Evolutionary conservation across 2,797 vertebrate species (phyloP).

Genomic region (Clarias pachynema): DNA sequence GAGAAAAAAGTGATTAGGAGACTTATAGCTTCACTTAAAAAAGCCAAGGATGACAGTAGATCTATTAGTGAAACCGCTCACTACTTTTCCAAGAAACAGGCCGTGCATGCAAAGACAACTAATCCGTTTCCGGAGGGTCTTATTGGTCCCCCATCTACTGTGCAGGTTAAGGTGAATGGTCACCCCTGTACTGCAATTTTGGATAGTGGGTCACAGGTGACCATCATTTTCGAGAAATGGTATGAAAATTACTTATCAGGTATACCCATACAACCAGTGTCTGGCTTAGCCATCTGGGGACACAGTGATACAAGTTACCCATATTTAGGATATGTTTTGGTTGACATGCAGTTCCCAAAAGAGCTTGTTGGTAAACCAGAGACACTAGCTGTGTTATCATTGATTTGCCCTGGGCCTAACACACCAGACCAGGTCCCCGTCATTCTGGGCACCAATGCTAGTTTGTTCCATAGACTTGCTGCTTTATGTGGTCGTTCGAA

Average conservation of each 20-base stretch:
- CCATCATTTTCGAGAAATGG: slow-evolving; percentile 52
- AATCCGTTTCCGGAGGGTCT: slow-evolving; percentile 34
- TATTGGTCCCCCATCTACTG: slow-evolving; percentile 12
- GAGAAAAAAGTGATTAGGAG: slow-evolving; percentile 40
- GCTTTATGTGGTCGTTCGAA: background rate
- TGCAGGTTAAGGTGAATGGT: slow-evolving; percentile 46
- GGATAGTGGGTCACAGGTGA: slow-evolving; percentile 57
- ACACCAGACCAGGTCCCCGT: slow-evolving; percentile 32
- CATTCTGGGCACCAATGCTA: slow-evolving; percentile 46
- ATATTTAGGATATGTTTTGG: slow-evolving; percentile 23
- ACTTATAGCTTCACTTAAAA: slow-evolving; percentile 12
- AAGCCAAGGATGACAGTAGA: background rate
- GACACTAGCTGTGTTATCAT: slow-evolving; percentile 28
- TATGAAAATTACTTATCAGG: slow-evolving; percentile 36
- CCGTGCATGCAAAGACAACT: background rate
- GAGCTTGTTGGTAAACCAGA: slow-evolving; percentile 9
- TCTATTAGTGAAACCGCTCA: too few relatives aligned
- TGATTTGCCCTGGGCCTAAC: slow-evolving; percentile 47
- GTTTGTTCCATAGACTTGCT: slow-evolving; percentile 5
- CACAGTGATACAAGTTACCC: slow-evolving; percentile 45
- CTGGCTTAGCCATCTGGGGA: slow-evolving; percentile 46
- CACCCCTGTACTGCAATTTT: slow-evolving; percentile 45
- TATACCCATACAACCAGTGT: slow-evolving; percentile 35
- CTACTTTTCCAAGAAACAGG: too few relatives aligned
- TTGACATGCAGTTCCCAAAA: too few relatives aligned